Conservation (phyloP, 2,113 vertebrate genomes). For the Tringa solitaria region DNA sequence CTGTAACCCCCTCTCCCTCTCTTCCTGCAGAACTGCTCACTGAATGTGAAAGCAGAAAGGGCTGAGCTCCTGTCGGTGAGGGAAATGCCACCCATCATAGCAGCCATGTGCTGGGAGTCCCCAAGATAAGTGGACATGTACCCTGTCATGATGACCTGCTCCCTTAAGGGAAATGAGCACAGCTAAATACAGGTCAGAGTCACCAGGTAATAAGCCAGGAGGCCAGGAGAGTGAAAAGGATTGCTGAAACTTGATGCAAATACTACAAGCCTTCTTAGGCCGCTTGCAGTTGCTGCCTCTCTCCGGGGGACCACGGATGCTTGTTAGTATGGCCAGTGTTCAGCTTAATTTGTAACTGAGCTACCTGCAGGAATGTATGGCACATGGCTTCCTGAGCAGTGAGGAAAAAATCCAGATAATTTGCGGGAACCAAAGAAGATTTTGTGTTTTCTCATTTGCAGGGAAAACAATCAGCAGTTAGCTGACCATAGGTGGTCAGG, state of each 20-base stretch:
- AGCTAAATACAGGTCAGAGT: neutral
- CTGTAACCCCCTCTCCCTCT: neutral
- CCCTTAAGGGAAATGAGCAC: neutral
- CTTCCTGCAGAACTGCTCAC: neutral
- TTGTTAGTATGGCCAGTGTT: neutral
- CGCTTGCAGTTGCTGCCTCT: neutral
- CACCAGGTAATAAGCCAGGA: neutral
- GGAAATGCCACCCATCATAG: neutral
- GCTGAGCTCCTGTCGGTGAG: neutral
- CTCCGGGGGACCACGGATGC: neutral
- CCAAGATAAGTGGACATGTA: neutral
- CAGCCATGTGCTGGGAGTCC: neutral
- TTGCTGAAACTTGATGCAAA: neutral
- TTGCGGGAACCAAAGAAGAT: neutral
- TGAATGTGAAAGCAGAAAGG: neutral
- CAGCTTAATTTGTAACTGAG: neutral
- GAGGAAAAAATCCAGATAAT: neutral
- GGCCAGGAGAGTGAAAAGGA: neutral
- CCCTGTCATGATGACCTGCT: neutral
- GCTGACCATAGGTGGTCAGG: neutral
- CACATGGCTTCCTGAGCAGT: neutral
- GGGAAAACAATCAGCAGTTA: neutral
- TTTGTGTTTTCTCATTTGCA: neutral
- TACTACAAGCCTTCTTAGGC: neutral
- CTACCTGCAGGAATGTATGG: neutral